Conservation (phyloP, 2,888 invertebrate genomes). For the Hirtodrosophila alboralis region DNA sequence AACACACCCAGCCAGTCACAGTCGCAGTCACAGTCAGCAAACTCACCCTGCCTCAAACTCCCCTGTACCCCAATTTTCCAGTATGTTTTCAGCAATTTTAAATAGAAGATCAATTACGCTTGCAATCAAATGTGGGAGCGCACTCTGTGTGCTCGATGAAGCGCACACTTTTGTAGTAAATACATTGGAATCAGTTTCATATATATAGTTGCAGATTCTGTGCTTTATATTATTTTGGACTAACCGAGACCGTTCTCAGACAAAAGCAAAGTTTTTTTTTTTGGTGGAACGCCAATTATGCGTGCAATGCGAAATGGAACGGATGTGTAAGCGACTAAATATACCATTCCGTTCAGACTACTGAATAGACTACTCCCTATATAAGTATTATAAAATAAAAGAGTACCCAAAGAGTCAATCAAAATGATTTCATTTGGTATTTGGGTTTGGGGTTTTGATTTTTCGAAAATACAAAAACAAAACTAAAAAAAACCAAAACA, state of each 20-base stretch:
- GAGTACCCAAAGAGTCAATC: conserved; percentile 53
- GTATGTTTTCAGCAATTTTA: conserved; percentile 50
- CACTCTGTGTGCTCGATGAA: conserved; percentile 65
- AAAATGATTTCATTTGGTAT: conserved; percentile 57
- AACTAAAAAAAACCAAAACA: no score
- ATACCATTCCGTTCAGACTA: conserved; percentile 41
- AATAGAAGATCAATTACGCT: conserved; percentile 76
- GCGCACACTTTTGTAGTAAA: conserved; percentile 41
- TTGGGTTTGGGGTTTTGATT: conserved; percentile 23
- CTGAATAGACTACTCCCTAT: conserved; percentile 19
- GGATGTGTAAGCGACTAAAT: conserved; percentile 66
- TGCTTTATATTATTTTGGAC: not conserved
- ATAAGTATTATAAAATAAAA: conserved; percentile 1
- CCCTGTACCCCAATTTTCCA: conserved; percentile 9
- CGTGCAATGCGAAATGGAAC: conserved; percentile 79
- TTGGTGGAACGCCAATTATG: conserved; percentile 74
- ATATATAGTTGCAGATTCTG: no score
- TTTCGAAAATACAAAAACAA: conserved; percentile 39
- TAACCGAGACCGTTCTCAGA: conserved; percentile 18
- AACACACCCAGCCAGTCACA: conserved; percentile 75
- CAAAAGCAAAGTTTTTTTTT: conserved; percentile 46
- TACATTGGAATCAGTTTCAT: no score
- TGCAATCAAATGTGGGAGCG: conserved; percentile 67
- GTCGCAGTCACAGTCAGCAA: conserved; percentile 26
- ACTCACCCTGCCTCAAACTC: conserved; percentile 8